These are phyloP conservation scores for Lithophane socia DNA, from an alignment of 2,888 invertebrate species.

Conservation along the genomic window DNA sequence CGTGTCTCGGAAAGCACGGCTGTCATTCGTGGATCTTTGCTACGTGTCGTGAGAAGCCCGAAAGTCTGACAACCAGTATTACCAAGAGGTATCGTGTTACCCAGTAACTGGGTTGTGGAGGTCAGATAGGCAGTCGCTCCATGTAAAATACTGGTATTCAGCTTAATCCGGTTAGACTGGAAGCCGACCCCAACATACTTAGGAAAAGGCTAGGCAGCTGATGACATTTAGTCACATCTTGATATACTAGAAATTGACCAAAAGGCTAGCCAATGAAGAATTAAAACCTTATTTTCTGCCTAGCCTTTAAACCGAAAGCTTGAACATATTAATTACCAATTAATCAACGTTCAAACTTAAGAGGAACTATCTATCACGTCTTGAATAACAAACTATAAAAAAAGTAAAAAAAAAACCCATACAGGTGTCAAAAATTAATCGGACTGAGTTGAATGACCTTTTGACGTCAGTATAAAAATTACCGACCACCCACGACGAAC, in stretches of 20 bases:
- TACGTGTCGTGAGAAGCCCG: background rate
- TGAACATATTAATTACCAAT: constrained; percentile 60
- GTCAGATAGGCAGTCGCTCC: too few relatives aligned
- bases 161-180: too few relatives aligned
- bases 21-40: background rate
- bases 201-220: too few relatives aligned
- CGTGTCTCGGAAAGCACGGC: background rate
- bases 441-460: constrained; percentile 82
- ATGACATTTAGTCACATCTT: background rate
- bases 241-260: background rate
- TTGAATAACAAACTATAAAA: constrained; percentile 44
- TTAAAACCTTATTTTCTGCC: background rate
- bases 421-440: constrained; percentile 83
- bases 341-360: constrained; percentile 56
- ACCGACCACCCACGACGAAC: constrained; percentile 86
- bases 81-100: too few relatives aligned
- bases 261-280: background rate
- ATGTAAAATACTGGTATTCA: too few relatives aligned
- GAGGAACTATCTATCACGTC: constrained; percentile 57
- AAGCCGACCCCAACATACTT: too few relatives aligned
- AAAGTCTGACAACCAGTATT: too few relatives aligned
- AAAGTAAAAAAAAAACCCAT: constrained; percentile 49
- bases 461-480: constrained; percentile 85
- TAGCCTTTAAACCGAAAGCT: constrained; percentile 4
- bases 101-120: too few relatives aligned